Base-by-base conservation (phyloP, 2,888 invertebrate species). In the Andrena fulva region DNA sequence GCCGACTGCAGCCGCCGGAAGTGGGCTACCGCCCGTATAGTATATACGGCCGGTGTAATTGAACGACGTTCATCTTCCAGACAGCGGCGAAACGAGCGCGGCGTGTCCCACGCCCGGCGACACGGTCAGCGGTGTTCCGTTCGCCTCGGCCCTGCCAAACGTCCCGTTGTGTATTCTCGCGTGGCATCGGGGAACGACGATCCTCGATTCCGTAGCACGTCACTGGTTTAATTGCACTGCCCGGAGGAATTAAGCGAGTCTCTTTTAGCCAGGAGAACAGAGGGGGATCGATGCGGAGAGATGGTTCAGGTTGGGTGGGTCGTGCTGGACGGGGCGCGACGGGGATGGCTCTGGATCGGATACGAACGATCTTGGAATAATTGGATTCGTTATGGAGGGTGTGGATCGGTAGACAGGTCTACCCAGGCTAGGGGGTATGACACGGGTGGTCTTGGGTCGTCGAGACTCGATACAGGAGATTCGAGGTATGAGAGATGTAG, bases 21-120 rank as follows among this genome's bases (percentile, higher is more conserved):
- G 42, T 50, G n/a, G 10, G 35, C 48, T 7, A 8, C 10, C 12
- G 29, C 16, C 35, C 29, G 52, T 73, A 72, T 67, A n/a, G n/a
- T n/a, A 72, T 70, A 67, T 76, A 42, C 48, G 54, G 16, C 71
- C 64, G 69, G 79, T 74, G 71, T 84, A 86, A 85, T 89, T 85
- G 87, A 87, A 89, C 82, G 71, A 79, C 85, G 88, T 84, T 79
- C 86, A 80, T 89, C 87, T 86, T 84, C 71, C 77, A 77, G 79
- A 85, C 81, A 85, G 79, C 42, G 62, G 74, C 59, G 66, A 83
- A 77, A 77, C 77, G 33, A 73, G 77, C 42, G 77, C 42, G 77
- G 63, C 64, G 59, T 60, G 73, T 77, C 84, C 52, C 64, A 59
- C 67, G 70, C 50, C 20, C 42, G 63, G 59, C 60, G 42, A 42